These are phyloP conservation scores for Brachypteracias leptosomus DNA, from an alignment of 2,113 vertebrate genomes.

Conservation along the genomic window DNA sequence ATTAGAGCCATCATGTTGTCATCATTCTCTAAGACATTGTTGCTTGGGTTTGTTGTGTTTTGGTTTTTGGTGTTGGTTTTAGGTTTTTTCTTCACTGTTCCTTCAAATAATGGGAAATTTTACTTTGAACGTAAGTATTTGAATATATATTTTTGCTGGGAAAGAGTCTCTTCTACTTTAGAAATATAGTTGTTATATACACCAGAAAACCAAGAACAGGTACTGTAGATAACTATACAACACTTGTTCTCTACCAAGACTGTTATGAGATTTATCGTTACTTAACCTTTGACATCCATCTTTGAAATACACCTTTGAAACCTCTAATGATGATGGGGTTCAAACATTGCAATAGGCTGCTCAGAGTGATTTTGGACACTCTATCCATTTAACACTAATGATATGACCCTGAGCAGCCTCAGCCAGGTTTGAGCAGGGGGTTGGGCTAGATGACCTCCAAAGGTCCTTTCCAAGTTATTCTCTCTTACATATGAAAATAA, in stretches of 20 bases:
- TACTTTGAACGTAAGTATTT: background rate
- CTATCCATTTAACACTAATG: too few relatives aligned
- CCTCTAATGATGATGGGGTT: background rate
- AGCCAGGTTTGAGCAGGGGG: background rate
- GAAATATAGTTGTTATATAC: background rate
- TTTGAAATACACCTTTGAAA: background rate
- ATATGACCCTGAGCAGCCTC: too few relatives aligned
- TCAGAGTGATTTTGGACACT: background rate
- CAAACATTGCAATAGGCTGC: background rate
- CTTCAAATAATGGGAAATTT: background rate
- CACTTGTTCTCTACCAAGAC: background rate
- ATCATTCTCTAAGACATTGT: background rate
- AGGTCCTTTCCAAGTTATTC: background rate
- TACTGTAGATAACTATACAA: background rate
- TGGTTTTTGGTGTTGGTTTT: background rate
- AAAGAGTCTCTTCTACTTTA: background rate
- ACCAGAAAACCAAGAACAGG: background rate
- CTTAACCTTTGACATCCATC: background rate
- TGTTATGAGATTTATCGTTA: background rate
- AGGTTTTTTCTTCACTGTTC: background rate
- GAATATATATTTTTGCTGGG: background rate
- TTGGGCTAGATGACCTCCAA: background rate
- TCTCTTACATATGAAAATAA: background rate
- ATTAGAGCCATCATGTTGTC: background rate
- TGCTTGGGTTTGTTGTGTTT: background rate